Evolutionary conservation across 2,888 invertebrate genomes (phyloP), one percentile per base, ranked within the genome.

Genomic region (Dioctria rufipes): DNA sequence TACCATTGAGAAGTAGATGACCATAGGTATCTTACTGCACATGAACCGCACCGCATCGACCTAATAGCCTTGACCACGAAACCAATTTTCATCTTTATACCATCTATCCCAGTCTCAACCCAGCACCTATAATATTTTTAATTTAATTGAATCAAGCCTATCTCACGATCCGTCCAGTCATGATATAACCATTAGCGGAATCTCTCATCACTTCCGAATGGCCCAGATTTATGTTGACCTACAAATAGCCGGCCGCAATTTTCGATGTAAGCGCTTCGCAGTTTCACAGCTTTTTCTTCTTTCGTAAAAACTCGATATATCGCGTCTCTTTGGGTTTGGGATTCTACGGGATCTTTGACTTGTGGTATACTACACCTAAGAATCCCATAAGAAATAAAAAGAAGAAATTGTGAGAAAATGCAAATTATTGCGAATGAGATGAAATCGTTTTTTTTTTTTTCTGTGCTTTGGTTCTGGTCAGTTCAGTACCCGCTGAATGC

Each of bases 211-310:
- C 79, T 81, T 73, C 81, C 79, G 75, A 81, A 79, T 79, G 73
- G 75, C 81, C 81, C 78, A 81, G 60, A 66, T 81, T 79, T 69
- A 58, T 43, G 13, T 66, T 81, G 81, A 79, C 79, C 71, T 65
- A 81, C 54, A 79, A 78, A 67, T 77, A 80, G 69, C 80, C 80
- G 81, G 77, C 77, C 77, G 63, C 61, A 49, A 77, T 77, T 71
- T 71, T 71, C 71, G 71, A 39, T 54, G 71, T 51, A 71, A 46
- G 37, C 54, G 71, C 2, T 51, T 51, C 71, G 51, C 25, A 25
- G 25, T 67, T 71, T 71, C 71, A 71, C 71, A 49, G 54, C 46
- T 46, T 71, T 71, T 51, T 54, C 71, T 71, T 49, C 5, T 71
- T 71, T 51, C 71, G 8, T 11, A 13, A 58, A n/a, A 11, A 11